These are phyloP conservation scores for Takifugu rubripes DNA, from an alignment of 2,797 vertebrate species.

Conservation along the genomic window DNA sequence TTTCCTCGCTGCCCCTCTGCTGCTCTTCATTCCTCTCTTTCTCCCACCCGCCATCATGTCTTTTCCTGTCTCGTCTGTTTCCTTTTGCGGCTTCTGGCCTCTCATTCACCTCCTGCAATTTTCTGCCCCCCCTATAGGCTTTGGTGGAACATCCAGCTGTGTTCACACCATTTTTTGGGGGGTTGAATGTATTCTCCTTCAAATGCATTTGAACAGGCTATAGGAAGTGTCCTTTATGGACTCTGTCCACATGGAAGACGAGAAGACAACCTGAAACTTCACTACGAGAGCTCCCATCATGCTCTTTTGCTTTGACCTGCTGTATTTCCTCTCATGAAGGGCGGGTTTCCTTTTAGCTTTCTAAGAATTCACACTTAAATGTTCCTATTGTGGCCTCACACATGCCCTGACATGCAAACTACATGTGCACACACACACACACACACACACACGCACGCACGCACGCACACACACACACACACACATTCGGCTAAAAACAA, in stretches of 20 bases:
- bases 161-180: background rate
- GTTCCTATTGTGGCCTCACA: background rate
- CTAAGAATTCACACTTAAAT: constrained; percentile 1
- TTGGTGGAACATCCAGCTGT: constrained; percentile 22
- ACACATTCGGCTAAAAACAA: background rate
- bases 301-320: constrained; percentile 3
- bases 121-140: constrained; percentile 18
- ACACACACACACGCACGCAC: background rate
- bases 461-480: constrained; percentile 1
- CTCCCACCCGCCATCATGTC: constrained; percentile 28
- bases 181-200: too few species aligned
- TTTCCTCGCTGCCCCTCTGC: constrained; percentile 36
- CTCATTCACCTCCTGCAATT: constrained; percentile 15
- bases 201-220: too few species aligned
- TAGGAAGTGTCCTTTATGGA: too few species aligned
- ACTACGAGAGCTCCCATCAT: constrained; percentile 10
- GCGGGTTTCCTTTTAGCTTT: constrained; percentile 1
- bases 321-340: constrained; percentile 5
- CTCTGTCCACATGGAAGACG: background rate
- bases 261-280: background rate
- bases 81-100: constrained; percentile 41
- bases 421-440: background rate
- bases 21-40: constrained; percentile 34
- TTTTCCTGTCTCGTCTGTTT: constrained; percentile 55
- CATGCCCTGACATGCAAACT: background rate